Evolutionary conservation across 1,140 invertebrate species (phyloP), one percentile per base, ranked within the genome.

Genomic region (Ceratina japonica): DNA sequence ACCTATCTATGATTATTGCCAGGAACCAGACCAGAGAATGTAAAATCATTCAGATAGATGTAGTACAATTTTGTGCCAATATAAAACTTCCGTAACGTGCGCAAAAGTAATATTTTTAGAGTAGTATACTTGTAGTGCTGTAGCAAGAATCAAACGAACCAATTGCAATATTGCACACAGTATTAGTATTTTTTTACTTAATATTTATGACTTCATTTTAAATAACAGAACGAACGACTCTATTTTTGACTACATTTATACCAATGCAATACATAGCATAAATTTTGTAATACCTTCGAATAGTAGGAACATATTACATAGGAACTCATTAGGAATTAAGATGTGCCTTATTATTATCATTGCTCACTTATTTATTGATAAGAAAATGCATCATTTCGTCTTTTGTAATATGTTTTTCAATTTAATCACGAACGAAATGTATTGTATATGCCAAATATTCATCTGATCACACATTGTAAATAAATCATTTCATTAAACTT

Each of bases 1-100:
- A 65, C 90, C 90, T 22, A 87, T 90, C 65, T 90, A 90, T 76
- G 89, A 91, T 74, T 91, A 89, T 74, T 90, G 88, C 51, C 83
- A 89, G n/a, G 88, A 87, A 78, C 44, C 77, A 22, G 49, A 61
- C 13, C 77, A 82, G 49, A 82, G 71, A 75, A 78, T 80, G 78
- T 75, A 54, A 16, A 51, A 5, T 5, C 44, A 10, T 20, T 12
- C 15, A 15, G 13, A 18, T 16, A 37, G 16, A 62, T 12, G 22
- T 22, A 72, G 58, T 75, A 63, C 16, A 24, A 54, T 13, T 77
- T 77, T 44, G 68, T 54, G 68, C 58, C 18, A 22, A 63, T 72
- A 44, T 54, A n/a, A 62, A 22, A 27, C 37, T 44, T 72, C 37
- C 3, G 10, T n/a, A 62, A 24, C 10, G 54, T 63, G 68, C 75